phyloP scores from a whole-genome alignment of 2,797 vertebrate genomes.

The Typhlichthys eigenmanni region DNA sequence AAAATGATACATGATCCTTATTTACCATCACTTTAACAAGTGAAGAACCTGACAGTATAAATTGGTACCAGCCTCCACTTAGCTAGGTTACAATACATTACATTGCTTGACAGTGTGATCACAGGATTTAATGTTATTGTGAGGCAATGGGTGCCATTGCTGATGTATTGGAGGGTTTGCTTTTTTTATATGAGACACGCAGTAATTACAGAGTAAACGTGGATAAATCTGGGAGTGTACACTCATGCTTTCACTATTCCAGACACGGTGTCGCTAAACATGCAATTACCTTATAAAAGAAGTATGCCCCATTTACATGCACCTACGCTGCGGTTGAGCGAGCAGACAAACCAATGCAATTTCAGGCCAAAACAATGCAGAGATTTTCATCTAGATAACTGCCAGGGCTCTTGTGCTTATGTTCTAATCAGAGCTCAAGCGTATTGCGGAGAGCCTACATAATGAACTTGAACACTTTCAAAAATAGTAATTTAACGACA shows the following conservation, averaged over 20 bases:
- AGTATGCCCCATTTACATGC: conserved; percentile 36
- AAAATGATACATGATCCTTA: no score
- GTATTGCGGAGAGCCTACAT: conserved; percentile 17
- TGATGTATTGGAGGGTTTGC: conserved; percentile 35
- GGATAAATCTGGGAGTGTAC: conserved; percentile 40
- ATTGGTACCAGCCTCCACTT: conserved; percentile 27
- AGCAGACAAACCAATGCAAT: conserved; percentile 21
- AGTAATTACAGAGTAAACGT: conserved; percentile 52
- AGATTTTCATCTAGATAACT: conserved; percentile 37
- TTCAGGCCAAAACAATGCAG: conserved; percentile 27
- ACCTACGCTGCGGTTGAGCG: neutral
- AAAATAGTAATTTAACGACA: conserved; percentile 43
- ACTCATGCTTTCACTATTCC: conserved; percentile 63
- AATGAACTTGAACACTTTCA: conserved; percentile 48
- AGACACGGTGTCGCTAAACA: conserved; percentile 53
- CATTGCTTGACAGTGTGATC: conserved; percentile 31
- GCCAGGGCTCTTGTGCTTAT: conserved; percentile 27
- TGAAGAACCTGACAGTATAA: conserved; percentile 16
- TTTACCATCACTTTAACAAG: neutral
- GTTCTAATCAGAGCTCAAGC: conserved; percentile 39
- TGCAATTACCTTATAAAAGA: conserved; percentile 55
- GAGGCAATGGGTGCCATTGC: conserved; percentile 29
- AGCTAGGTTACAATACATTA: conserved; percentile 4
- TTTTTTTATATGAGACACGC: conserved; percentile 18
- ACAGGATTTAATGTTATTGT: conserved; percentile 23